Conservation (phyloP, 1,140 invertebrate species). For the Bombus cullumanus region DNA sequence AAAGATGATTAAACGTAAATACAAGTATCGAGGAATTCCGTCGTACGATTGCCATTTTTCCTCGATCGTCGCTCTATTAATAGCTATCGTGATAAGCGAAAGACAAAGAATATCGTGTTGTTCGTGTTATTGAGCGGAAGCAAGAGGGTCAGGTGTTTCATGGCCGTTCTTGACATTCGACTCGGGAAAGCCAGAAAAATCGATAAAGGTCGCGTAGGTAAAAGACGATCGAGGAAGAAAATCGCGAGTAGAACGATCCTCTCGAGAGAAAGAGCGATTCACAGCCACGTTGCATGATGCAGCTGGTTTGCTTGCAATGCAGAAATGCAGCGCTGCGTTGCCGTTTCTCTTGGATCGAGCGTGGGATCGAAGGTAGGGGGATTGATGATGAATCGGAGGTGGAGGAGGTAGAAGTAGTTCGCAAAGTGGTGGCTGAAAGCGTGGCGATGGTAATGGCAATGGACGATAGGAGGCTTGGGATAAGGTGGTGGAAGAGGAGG, state of each 20-base stretch:
- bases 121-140: not conserved
- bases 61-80: not conserved
- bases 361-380: not conserved
- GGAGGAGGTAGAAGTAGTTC: slow-evolving; percentile 18
- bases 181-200: too few species aligned
- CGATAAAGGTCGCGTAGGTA: not conserved
- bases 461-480: slow-evolving; percentile 30
- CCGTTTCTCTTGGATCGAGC: not conserved
- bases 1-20: not conserved
- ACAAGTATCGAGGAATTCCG: not conserved
- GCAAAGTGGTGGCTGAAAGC: slow-evolving; percentile 21
- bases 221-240: not conserved
- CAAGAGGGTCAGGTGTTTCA: not conserved
- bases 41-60: not conserved
- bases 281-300: too few species aligned
- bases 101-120: not conserved
- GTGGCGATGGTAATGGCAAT: slow-evolving; percentile 55
- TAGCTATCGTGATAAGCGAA: not conserved
- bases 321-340: slow-evolving; percentile 39
- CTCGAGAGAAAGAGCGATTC: not conserved
- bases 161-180: too few species aligned
- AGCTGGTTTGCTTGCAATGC: not conserved
- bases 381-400: slow-evolving; percentile 6
- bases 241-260: not conserved
- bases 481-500: slow-evolving; percentile 38